Evolutionary conservation across 1,140 invertebrate species (phyloP).

Genomic region (Drosophila insularis): DNA sequence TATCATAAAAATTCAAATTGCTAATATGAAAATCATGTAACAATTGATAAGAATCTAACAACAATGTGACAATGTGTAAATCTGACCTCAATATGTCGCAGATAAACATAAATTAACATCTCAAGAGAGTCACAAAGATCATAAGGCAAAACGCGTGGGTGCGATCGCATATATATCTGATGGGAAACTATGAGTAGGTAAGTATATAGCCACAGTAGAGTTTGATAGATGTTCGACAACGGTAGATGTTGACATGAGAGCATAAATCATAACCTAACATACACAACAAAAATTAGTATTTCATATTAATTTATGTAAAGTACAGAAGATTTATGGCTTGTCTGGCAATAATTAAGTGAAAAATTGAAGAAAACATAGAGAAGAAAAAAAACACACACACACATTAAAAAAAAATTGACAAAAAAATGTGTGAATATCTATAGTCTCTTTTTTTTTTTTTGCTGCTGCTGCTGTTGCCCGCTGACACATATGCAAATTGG

Average conservation of each 20-base stretch:
- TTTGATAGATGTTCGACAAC: constrained; percentile 59
- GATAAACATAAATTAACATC: constrained; percentile 59
- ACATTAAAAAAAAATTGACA: constrained; percentile 8
- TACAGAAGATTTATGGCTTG: constrained; percentile 69
- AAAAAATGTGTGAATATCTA: not conserved
- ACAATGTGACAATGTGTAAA: constrained; percentile 77
- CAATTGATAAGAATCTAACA: constrained; percentile 71
- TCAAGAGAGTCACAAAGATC: constrained; percentile 32
- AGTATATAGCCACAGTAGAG: not conserved
- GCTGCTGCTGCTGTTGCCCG: not conserved
- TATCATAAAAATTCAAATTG: constrained; percentile 22
- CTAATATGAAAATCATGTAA: constrained; percentile 74
- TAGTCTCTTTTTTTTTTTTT: constrained; percentile 4
- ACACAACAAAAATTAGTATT: constrained; percentile 54
- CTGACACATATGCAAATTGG: constrained; percentile 21
- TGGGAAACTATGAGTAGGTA: constrained; percentile 3
- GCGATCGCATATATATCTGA: constrained; percentile 14
- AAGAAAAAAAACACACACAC: constrained; percentile 60
- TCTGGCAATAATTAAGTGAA: constrained; percentile 68
- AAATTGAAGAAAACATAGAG: constrained; percentile 47
- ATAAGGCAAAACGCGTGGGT: constrained; percentile 55
- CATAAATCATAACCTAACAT: constrained; percentile 56
- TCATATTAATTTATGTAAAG: constrained; percentile 78
- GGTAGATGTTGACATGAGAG: constrained; percentile 53
- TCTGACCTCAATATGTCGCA: constrained; percentile 68